Evolutionary conservation across 1,140 invertebrate species (phyloP).

Genomic region (Caenorhabditis tropicalis): DNA sequence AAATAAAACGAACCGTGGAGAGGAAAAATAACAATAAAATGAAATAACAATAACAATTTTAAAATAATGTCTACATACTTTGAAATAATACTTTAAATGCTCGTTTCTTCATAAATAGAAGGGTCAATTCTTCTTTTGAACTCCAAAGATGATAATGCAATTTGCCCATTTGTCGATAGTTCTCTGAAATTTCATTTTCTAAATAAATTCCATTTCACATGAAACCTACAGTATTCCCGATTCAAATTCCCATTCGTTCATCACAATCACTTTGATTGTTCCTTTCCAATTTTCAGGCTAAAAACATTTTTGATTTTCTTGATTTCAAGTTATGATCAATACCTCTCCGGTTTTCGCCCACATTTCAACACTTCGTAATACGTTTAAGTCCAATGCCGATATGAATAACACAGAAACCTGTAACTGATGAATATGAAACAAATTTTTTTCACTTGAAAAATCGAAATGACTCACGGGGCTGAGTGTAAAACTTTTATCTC

Average conservation of each 20-base stretch:
- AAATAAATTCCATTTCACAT: too few species aligned
- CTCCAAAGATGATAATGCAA: background rate
- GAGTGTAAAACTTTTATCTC: background rate
- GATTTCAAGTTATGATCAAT: background rate
- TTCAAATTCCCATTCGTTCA: background rate
- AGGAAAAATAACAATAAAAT: background rate
- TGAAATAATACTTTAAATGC: background rate
- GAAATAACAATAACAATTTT: background rate
- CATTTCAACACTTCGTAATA: background rate
- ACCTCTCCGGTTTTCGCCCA: conserved; percentile 26
- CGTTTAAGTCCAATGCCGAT: background rate
- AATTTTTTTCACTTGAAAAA: too few species aligned
- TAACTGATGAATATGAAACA: background rate
- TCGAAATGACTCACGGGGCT: background rate
- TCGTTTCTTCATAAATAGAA: background rate
- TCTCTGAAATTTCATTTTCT: background rate
- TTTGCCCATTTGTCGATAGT: conserved; percentile 10
- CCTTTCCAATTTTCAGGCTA: conserved; percentile 6
- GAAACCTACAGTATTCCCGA: background rate
- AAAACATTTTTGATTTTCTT: background rate
- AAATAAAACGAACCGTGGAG: background rate
- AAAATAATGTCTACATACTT: background rate
- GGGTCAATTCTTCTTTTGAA: background rate
- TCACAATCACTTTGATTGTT: background rate
- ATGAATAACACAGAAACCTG: background rate